These are phyloP conservation scores for Macrosteles quadrilineatus DNA, from an alignment of 1,140 invertebrate species.

Conservation along the genomic window DNA sequence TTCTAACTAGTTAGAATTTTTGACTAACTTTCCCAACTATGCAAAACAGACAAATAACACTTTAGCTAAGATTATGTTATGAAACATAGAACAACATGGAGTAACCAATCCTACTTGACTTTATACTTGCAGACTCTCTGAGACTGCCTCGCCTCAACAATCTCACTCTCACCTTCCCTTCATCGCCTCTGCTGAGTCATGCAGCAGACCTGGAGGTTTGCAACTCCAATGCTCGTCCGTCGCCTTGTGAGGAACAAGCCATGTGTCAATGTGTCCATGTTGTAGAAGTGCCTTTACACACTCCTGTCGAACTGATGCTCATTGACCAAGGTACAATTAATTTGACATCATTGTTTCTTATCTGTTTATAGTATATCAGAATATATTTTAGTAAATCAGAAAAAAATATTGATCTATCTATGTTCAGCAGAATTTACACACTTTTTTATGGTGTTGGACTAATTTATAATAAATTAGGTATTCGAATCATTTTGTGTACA, in stretches of 20 bases:
- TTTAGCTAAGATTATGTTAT: too few relatives aligned
- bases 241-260: slow-evolving; percentile 50
- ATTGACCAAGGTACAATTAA: slow-evolving; percentile 70
- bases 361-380: too few relatives aligned
- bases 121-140: slow-evolving; percentile 59
- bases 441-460: too few relatives aligned
- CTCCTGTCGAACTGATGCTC: slow-evolving; percentile 66
- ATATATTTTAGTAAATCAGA: too few relatives aligned
- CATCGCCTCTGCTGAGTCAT: slow-evolving; percentile 68
- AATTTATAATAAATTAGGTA: too few relatives aligned
- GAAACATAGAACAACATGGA: too few relatives aligned
- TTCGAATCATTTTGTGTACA: too few relatives aligned
- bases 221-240: slow-evolving; percentile 47
- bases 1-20: too few relatives aligned
- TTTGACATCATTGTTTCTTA: neutral
- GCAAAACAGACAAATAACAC: too few relatives aligned
- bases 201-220: slow-evolving; percentile 63
- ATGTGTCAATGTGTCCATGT: slow-evolving; percentile 67
- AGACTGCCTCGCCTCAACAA: slow-evolving; percentile 60
- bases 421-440: too few relatives aligned
- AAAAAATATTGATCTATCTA: too few relatives aligned
- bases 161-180: slow-evolving; percentile 66
- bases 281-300: slow-evolving; percentile 59
- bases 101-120: slow-evolving; percentile 64
- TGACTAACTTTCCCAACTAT: too few relatives aligned